Evolutionary conservation across 2,888 invertebrate species (phyloP).

Genomic region (Ornithoptera alexandrae): DNA sequence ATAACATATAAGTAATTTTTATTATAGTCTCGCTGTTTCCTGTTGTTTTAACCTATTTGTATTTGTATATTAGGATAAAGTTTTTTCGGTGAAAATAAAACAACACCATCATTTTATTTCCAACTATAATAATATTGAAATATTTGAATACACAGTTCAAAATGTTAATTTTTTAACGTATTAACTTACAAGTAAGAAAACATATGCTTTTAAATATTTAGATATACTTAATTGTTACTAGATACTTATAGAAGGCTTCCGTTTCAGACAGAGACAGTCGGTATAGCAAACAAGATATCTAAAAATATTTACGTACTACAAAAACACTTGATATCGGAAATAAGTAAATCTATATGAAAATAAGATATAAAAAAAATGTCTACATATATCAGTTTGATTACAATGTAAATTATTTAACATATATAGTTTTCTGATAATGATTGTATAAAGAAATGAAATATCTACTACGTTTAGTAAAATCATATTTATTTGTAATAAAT

Average conservation of each 20-base stretch:
- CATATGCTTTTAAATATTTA: constrained; percentile 1
- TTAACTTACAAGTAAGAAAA: constrained; percentile 1
- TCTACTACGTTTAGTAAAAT: neutral
- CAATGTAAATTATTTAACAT: neutral
- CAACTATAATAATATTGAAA: constrained; percentile 24
- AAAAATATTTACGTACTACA: neutral
- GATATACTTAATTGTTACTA: neutral
- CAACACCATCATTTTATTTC: constrained; percentile 1
- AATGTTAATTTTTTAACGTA: constrained; percentile 13
- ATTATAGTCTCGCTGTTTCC: too few relatives aligned
- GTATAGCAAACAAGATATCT: neutral
- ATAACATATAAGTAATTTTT: too few relatives aligned
- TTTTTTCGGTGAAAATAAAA: constrained; percentile 5
- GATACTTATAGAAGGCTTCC: constrained; percentile 14
- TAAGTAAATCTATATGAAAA: neutral
- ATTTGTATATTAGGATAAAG: too few relatives aligned
- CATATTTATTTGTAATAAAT: neutral
- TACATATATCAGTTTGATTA: neutral
- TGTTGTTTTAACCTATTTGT: too few relatives aligned
- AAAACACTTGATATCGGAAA: neutral
- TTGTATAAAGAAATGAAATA: neutral
- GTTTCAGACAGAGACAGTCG: neutral
- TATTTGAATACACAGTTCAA: constrained; percentile 16
- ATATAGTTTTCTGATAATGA: neutral
- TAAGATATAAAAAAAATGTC: neutral